Evolutionary conservation across 2,113 vertebrate species (phyloP), one percentile per base, ranked within the genome.

Genomic region (Sander lucioperca): DNA sequence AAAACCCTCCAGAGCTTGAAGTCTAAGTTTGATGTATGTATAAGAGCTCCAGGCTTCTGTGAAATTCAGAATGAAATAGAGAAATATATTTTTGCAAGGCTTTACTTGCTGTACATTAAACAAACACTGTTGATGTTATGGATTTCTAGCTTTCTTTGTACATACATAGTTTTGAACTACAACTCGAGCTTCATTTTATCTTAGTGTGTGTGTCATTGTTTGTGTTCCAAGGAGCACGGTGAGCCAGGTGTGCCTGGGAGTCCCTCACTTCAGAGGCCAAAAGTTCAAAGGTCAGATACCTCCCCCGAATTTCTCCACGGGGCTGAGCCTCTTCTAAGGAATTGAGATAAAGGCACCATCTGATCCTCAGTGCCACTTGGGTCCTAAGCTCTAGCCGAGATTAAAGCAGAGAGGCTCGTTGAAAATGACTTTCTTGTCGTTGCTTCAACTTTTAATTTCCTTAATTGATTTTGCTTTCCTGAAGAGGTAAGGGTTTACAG

Each of bases 401-500:
- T 86, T 78, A 88, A 88, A 91, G 85, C 66, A 2, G 45, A 66
- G 74, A 21, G 18, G 74, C 82, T 84, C 21, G 33, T 70, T 70
- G 76, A 88, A 90, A 90, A 93, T 83, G 74, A 89, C 91, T 91
- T 90, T 94, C 65, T 85, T 84, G 91, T 93, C 70, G 47, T 79
- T 79, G 70, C 81, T 90, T 92, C 86, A 92, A 92, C 92, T 93
- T 94, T 94, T 94, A 91, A 94, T 93, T 92, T 93, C 92, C 91
- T 90, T 93, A 94, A 95, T 94, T 92, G 92, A 94, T 91, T 93
- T 89, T 83, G 77, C 25, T 79, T 88, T 90, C 86, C 88, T 70
- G 63, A 80, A 75, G 89, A 90, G 92, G 89, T 89, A 90, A 84
- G 89, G 82, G 82, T 90, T 91, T 92, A 83, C 80, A 87, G 90